These are phyloP conservation scores for Poeciliopsis retropinna DNA, from an alignment of 2,113 vertebrate species.

Conservation along the genomic window DNA sequence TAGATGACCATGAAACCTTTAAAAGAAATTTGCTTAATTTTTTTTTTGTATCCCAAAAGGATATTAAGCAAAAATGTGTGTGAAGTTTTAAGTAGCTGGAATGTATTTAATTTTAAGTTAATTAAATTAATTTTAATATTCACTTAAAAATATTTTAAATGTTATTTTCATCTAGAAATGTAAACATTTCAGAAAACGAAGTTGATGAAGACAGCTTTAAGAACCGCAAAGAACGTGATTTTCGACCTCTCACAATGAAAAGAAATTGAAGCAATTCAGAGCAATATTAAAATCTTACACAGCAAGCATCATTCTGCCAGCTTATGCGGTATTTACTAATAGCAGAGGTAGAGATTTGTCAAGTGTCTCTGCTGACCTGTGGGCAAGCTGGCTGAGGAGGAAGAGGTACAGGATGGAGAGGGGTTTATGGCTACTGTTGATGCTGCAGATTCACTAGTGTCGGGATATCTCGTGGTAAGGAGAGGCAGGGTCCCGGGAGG, in stretches of 20 bases:
- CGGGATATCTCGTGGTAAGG: conserved; percentile 65
- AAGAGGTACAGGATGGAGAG: conserved; percentile 59
- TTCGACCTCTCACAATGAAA: not conserved
- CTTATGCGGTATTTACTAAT: not conserved
- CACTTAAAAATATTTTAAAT: too few species aligned
- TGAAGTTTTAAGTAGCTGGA: too few species aligned
- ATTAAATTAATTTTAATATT: too few species aligned
- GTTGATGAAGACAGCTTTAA: too few species aligned
- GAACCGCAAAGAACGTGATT: not conserved
- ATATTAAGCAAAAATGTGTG: too few species aligned
- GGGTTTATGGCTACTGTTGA: conserved; percentile 52
- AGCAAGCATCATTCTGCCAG: not conserved
- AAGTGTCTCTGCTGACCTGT: conserved; percentile 71
- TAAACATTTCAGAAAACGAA: too few species aligned
- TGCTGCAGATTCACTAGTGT: conserved; percentile 64
- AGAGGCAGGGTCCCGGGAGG: conserved; percentile 85
- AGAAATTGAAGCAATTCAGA: not conserved
- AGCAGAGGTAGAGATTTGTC: not conserved
- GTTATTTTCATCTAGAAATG: too few species aligned
- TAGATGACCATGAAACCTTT: too few species aligned
- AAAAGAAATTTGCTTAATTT: too few species aligned
- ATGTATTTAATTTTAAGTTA: too few species aligned
- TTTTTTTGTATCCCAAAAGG: too few species aligned
- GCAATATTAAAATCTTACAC: not conserved
- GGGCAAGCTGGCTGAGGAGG: conserved; percentile 60